Evolutionary conservation across 2,888 invertebrate species (phyloP).

Genomic region (Erpobdella octoculata): DNA sequence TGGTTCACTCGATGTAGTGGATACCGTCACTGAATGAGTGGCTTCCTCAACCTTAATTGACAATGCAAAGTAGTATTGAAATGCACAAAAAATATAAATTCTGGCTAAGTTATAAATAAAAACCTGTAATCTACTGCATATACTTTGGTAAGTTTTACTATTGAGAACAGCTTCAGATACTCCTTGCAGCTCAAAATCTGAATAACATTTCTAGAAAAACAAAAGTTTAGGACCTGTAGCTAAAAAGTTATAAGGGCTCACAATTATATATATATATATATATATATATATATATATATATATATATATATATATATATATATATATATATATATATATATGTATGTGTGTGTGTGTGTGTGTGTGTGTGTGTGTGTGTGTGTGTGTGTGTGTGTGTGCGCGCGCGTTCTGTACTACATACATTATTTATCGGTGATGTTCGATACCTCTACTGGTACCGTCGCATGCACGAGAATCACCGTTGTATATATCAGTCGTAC

Average conservation of each 20-base stretch:
- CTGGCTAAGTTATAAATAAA: too few species aligned
- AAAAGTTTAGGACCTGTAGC: not conserved
- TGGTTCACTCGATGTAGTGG: slow-evolving; percentile 35
- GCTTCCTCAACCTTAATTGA: slow-evolving; percentile 42
- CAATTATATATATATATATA: too few species aligned
- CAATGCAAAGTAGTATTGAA: slow-evolving; percentile 7
- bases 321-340: too few species aligned
- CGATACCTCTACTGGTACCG: not conserved
- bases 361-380: too few species aligned
- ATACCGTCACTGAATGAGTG: slow-evolving; percentile 43
- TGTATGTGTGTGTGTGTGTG: too few species aligned
- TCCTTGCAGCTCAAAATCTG: slow-evolving; percentile 96
- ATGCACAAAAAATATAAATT: not conserved
- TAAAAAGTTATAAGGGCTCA: too few species aligned
- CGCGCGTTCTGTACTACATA: too few species aligned
- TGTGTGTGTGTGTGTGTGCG: too few species aligned
- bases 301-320: too few species aligned
- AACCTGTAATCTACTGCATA: slow-evolving; percentile 86
- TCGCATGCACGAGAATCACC: not conserved
- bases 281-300: too few species aligned
- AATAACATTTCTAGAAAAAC: slow-evolving; percentile 79
- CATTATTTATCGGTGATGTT: not conserved
- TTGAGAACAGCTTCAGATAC: slow-evolving; percentile 94
- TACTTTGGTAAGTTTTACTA: slow-evolving; percentile 85
- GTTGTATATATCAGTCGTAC: not conserved